Conservation (phyloP, 2,113 vertebrate genomes). For the Ageneiosus marmoratus region DNA sequence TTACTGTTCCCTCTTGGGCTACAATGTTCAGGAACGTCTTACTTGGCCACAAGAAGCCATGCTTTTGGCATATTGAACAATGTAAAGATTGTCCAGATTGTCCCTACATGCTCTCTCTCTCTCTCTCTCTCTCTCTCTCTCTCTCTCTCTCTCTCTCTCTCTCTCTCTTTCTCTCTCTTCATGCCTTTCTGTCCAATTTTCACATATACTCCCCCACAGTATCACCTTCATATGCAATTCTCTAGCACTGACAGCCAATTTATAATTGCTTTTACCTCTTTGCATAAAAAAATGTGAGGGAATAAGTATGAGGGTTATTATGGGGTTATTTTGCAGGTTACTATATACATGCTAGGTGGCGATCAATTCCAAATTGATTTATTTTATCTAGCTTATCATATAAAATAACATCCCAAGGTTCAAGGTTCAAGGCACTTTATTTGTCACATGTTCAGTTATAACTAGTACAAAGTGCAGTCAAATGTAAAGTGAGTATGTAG, state of each 20-base stretch:
- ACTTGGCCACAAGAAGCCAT: not conserved
- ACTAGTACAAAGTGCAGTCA: too few species aligned
- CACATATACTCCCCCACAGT: constrained; percentile 46
- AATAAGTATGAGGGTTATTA: constrained; percentile 12
- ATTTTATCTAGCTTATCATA: not conserved
- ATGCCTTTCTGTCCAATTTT: constrained; percentile 46
- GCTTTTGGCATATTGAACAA: constrained; percentile 19
- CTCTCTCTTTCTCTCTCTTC: constrained; percentile 26
- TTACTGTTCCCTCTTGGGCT: not conserved
- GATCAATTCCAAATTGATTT: not conserved
- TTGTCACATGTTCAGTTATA: too few species aligned
- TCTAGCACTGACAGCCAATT: constrained; percentile 26
- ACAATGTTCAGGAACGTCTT: constrained; percentile 3
- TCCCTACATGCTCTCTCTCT: not conserved
- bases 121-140: too few species aligned
- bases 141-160: constrained; percentile 26
- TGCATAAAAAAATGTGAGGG: constrained; percentile 23
- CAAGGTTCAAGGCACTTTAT: too few species aligned
- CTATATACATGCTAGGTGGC: not conserved
- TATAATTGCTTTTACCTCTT: constrained; percentile 41
- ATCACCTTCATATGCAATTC: constrained; percentile 33
- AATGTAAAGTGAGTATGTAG: too few species aligned
- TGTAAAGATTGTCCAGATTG: not conserved
- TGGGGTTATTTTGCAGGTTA: too few species aligned
- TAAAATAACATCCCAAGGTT: constrained; percentile 5